Base-by-base conservation (phyloP, 2,888 invertebrate genomes). In the Agrochola lychnidis region DNA sequence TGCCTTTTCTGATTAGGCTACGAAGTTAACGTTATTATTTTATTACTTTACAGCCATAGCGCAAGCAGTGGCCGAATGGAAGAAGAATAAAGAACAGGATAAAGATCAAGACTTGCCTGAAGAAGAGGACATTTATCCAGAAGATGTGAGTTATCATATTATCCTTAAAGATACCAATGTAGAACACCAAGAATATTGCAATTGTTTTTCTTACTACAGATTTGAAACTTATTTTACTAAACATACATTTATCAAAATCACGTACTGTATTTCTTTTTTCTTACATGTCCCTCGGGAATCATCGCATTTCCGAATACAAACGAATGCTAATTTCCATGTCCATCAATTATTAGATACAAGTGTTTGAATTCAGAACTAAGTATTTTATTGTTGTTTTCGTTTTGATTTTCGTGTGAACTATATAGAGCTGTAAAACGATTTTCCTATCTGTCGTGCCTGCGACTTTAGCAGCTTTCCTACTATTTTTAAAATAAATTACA, bases 101-200 rank as follows among this genome's bases (percentile, higher is more conserved):
- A 94, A 95, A 82, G 94, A 95, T 79, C 96, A 97, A 90, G 97
- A 97, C 63, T 97, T 98, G 83, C 97, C 97, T 19, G 98, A 98
- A 88, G 98, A 98, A 86, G 98, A 97, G 87, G 97, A 98, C 89
- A 98, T 98, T 80, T 98, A 98, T 90, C 97, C 97, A 69, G 96
- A 96, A 93, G 96, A 96, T 81, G 89, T 97, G 95, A 90, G 97
- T 95, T 69, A 36, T 51, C 42, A 36, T 40, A 51, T 68, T 40
- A 63, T 62, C 2, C 25, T 53, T 59, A 69, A 48, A 36, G 12
- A 45, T 48, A 10, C 12, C 12, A 45, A 45, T 30, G 2, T 45
- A 16, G n/a, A 12, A 12, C 12, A 36, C 1, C 3, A 48, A 25
- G 14, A 57, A 30, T 57, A 30, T 16, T 30, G 57, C 14, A 30